Base-by-base conservation (phyloP, 2,888 invertebrate genomes). In the Drosophila siamana region DNA sequence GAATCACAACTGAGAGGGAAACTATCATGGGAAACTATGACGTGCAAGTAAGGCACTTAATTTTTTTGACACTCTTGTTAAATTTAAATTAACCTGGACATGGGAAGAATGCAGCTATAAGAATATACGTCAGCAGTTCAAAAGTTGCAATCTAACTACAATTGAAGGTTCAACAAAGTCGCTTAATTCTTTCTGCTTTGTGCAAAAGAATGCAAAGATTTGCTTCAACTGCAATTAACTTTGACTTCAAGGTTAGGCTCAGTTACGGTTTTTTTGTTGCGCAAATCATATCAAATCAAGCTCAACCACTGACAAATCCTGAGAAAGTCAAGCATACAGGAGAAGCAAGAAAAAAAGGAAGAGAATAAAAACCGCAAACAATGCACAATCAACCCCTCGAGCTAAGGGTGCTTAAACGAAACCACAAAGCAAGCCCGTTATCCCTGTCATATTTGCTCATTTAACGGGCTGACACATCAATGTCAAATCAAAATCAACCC, bases 401-500 rank as follows among this genome's bases (percentile, higher is more conserved):
- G 38, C 56, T 60, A 66, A 56, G 77, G 77, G 63, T 76, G 73
- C 43, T 33, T 22, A 56, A 56, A 36, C 11, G 7, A 47, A 55
- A 66, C 79, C 81, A 54, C 85, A 86, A 77, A 77, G 71, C 79
- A 69, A 69, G 64, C 59, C 70, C 50, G 75, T 65, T 69, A 64
- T 68, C 52, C 76, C 79, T 84, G 82, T 80, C 87, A 85, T 80
- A 82, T 88, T 86, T 86, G 86, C 85, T 74, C 84, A 90, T 90
- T 90, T 90, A 90, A 90, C 90, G 83, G 83, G 74, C 89, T 87
- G 90, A 88, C 91, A 90, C 86, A 88, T 90, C 90, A 90, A 85
- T 90, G 91, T 91, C 90, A 90, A 77, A 91, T 89, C 89, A 85
- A 68, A 84, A 52, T 69, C 70, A 60, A 38, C 36, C 50, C 40